These are phyloP conservation scores for Australoheros scitulus DNA, from an alignment of 2,113 vertebrate species.

Conservation along the genomic window DNA sequence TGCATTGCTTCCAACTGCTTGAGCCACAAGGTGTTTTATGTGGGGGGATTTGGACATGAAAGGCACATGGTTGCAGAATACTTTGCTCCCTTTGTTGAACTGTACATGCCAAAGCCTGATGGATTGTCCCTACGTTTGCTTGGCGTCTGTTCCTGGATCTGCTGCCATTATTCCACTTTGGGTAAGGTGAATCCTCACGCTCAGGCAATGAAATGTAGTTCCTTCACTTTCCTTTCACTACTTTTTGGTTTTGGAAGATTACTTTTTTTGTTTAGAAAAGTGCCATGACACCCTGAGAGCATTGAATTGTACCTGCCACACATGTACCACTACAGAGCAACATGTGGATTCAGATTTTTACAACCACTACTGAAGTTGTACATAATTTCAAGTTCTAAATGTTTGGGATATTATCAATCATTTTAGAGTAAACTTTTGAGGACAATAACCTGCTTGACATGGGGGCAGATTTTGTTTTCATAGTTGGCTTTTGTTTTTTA, in stretches of 20 bases:
- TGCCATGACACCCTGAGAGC: background rate
- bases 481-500: background rate
- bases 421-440: background rate
- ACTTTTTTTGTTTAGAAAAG: background rate
- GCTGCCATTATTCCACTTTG: constrained; percentile 46
- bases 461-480: background rate
- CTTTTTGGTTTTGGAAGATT: background rate
- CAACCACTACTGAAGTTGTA: background rate
- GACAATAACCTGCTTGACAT: background rate
- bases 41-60: constrained; percentile 19
- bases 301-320: background rate
- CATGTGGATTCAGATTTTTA: background rate
- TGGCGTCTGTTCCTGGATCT: constrained; percentile 41
- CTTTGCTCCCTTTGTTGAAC: constrained; percentile 19
- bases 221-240: background rate
- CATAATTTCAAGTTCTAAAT: background rate
- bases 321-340: background rate
- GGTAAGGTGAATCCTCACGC: constrained; percentile 7
- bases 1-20: background rate
- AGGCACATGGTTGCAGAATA: constrained; percentile 54
- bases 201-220: background rate
- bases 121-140: constrained; percentile 33
- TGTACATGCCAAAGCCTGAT: constrained; percentile 50
- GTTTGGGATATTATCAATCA: background rate
- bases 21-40: constrained; percentile 19